Percentiles rank a stretch among this genome's conserved stretches.
These are phyloP conservation scores for Amblyornis subalaris DNA, from an alignment of 2,113 vertebrate genomes.

Conservation along the genomic window DNA sequence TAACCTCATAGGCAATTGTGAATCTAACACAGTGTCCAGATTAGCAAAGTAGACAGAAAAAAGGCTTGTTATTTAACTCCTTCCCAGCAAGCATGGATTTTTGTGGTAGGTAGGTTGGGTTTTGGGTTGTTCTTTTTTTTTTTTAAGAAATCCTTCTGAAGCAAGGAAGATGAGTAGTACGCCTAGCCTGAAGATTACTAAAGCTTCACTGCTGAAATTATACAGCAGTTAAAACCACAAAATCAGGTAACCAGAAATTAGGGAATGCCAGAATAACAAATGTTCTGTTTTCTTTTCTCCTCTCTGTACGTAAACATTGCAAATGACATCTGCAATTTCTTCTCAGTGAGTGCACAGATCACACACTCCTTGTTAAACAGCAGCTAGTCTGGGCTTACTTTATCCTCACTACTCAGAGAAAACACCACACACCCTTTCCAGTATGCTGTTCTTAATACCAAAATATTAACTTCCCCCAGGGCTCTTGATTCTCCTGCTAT, in stretches of 20 bases:
- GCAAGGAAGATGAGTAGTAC: not conserved
- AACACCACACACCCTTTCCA: not conserved
- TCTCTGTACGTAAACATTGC: not conserved
- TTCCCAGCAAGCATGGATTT: not conserved
- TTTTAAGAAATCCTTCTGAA: not conserved
- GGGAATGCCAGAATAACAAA: not conserved
- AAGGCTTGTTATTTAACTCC: conserved; percentile 9
- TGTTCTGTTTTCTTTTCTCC: not conserved
- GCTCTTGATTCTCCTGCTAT: not conserved
- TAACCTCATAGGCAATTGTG: conserved; percentile 29
- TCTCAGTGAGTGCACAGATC: not conserved
- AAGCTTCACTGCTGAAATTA: not conserved
- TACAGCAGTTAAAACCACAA: not conserved
- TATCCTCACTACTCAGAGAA: not conserved
- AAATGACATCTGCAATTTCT: not conserved
- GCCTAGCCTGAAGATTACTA: not conserved
- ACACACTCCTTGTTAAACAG: not conserved
- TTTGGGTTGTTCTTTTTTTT: not conserved
- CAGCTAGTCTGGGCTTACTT: not conserved
- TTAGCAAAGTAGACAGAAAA: conserved; percentile 23
- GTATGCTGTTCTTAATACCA: not conserved
- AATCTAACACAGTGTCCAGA: conserved; percentile 29
- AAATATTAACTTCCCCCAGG: not conserved
- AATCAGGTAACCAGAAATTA: not conserved
- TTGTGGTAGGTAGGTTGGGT: not conserved